Evolutionary conservation across 2,113 vertebrate genomes (phyloP).

Genomic region (Xyliphius kryptos): DNA sequence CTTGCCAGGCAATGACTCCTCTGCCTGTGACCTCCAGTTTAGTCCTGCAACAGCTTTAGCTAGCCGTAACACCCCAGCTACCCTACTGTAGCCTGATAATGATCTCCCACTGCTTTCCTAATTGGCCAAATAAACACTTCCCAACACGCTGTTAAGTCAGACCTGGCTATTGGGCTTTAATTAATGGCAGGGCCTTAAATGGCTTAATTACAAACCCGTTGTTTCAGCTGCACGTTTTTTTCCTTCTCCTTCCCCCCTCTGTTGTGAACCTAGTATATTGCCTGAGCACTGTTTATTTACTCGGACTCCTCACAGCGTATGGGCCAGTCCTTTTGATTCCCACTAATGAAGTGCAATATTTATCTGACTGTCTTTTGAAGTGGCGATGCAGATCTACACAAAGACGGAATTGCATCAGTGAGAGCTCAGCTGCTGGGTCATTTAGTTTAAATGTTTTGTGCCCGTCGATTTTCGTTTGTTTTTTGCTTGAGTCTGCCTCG

Average conservation of each 20-base stretch:
- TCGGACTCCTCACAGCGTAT: constrained; percentile 44
- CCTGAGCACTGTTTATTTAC: constrained; percentile 60
- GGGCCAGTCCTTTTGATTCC: constrained; percentile 28
- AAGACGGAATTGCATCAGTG: constrained; percentile 19
- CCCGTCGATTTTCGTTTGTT: constrained; percentile 25
- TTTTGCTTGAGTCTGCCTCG: constrained; percentile 16
- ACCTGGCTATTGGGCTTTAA: constrained; percentile 73
- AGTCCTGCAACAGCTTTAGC: constrained; percentile 42
- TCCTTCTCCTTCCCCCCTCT: neutral
- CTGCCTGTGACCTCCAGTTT: constrained; percentile 33
- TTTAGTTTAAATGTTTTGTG: constrained; percentile 52
- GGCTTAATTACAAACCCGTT: constrained; percentile 69
- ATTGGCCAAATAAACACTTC: constrained; percentile 96
- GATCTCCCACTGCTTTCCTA: constrained; percentile 97
- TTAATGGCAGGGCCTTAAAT: constrained; percentile 69
- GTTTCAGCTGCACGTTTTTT: constrained; percentile 64
- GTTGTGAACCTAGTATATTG: constrained; percentile 56
- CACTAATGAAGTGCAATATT: constrained; percentile 50
- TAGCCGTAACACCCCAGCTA: constrained; percentile 58
- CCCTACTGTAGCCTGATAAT: constrained; percentile 76
- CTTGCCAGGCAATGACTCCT: constrained; percentile 31
- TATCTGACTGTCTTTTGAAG: constrained; percentile 40
- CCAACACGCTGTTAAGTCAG: constrained; percentile 69
- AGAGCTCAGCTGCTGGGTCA: constrained; percentile 12
- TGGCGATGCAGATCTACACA: constrained; percentile 20